Evolutionary conservation across 2,113 vertebrate species (phyloP), one percentile per base, ranked within the genome.

Genomic region (Saccopteryx leptura): DNA sequence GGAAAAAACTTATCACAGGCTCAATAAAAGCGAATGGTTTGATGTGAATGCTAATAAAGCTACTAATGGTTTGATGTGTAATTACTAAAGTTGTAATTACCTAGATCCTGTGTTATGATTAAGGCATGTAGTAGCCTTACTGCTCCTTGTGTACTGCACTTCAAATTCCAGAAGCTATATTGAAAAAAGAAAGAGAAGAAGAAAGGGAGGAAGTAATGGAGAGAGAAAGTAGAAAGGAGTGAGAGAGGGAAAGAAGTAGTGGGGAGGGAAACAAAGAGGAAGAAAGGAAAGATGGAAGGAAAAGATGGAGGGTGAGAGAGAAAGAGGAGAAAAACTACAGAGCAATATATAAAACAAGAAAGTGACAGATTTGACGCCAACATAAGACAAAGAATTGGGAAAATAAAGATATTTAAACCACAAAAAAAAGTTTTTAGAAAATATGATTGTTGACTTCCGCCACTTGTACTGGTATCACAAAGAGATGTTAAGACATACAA

Each of bases 11-110:
- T 86, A 71, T 52, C 7, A 54, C 26, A 54, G 66, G 17, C 33
- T 94, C 93, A 82, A 58, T 63, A 61, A 19, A 93, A 93, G 58
- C 46, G 58, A 83, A 89, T 54, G 15, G 24, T 58, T 13, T 65
- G 17, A 50, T 68, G 19, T 31, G 33, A 94, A 50, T 76, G 15
- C 23, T 85, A 66, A 82, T 78, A 68, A 93, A 31, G 39, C 19
- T 68, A 9, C 28, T 8, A 39, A 39, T 39, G 39, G 39, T 39
- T 39, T 39, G 39, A 39, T 39, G 39, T 39, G 39, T 39, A 39
- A 39, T 39, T 39, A 39, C 39, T 23, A 18, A 54, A 5, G n/a
- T 17, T 33, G 33, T 14, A 68, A 13, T 68, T 31, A 52, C 17
- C 56, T 11, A 61, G 48, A 9, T 26, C 23, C 72, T 76, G 6